These are phyloP conservation scores for Pseudococcus longispinus DNA, from an alignment of 2,888 invertebrate species.

Conservation along the genomic window DNA sequence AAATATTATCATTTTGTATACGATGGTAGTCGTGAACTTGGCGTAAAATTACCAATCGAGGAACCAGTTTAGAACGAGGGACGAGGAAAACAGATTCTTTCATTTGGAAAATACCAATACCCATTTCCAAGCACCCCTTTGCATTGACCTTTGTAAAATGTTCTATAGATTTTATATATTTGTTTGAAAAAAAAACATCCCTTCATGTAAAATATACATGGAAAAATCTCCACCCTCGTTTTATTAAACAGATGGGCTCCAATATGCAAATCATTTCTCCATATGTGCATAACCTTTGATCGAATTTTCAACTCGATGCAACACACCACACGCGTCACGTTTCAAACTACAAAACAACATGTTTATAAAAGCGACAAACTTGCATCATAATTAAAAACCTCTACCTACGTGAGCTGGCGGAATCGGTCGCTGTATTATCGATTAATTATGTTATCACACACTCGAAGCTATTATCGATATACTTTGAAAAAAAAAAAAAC, in stretches of 20 bases:
- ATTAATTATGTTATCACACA: slow-evolving; percentile 24
- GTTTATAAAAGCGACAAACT: slow-evolving; percentile 37
- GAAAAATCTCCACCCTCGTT: slow-evolving; percentile 29
- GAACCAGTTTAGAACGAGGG: slow-evolving; percentile 1
- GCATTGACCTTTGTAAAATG: not conserved
- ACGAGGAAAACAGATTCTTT: not conserved
- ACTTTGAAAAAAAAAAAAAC: not conserved
- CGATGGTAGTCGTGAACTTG: not conserved
- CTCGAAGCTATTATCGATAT: not conserved
- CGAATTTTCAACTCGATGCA: not conserved
- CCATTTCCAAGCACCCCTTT: not conserved
- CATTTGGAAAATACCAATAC: not conserved
- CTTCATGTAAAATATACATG: not conserved
- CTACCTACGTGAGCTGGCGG: not conserved
- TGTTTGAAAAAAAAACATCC: not conserved
- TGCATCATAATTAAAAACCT: slow-evolving; percentile 37
- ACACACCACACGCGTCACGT: not conserved
- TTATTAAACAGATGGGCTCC: not conserved
- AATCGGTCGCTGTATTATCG: not conserved
- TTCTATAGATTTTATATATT: not conserved
- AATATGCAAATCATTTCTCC: slow-evolving; percentile 13
- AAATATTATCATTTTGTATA: not conserved
- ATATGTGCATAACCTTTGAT: slow-evolving; percentile 24
- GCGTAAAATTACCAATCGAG: not conserved
- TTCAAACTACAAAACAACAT: slow-evolving; percentile 30